These are phyloP conservation scores for Druon quercuslanigerum DNA, from an alignment of 1,140 invertebrate genomes.

Conservation along the genomic window DNA sequence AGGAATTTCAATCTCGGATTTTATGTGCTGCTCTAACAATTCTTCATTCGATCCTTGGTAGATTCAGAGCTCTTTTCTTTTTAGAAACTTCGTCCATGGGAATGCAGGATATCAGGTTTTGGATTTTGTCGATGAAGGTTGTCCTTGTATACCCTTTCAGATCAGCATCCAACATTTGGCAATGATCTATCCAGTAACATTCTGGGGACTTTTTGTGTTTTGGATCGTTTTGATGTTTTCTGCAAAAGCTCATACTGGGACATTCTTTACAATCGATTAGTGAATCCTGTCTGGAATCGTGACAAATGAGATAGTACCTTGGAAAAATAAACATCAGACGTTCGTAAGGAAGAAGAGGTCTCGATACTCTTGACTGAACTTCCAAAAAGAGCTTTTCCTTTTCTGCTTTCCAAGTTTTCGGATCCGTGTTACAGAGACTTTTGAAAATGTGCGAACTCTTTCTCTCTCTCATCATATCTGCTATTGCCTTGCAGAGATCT, in stretches of 20 bases:
- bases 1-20: no score
- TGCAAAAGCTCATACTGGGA: no score
- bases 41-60: no score
- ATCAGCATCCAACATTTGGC: conserved; percentile 41
- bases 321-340: no score
- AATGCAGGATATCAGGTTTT: conserved; percentile 50
- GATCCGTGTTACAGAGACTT: not conserved
- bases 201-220: no score
- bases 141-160: conserved; percentile 55
- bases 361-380: no score
- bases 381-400: conserved; percentile 49
- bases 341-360: no score
- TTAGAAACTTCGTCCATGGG: conserved; percentile 49
- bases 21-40: conserved; percentile 37
- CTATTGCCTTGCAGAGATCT: conserved; percentile 50
- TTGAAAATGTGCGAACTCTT: conserved; percentile 32
- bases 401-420: conserved; percentile 39
- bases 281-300: no score
- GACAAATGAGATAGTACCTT: no score
- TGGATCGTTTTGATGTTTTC: no score
- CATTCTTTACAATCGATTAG: no score
- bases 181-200: conserved; percentile 49
- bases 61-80: conserved; percentile 35
- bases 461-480: conserved; percentile 34
- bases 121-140: conserved; percentile 48